These are phyloP conservation scores for Phthorimaea operculella DNA, from an alignment of 1,140 invertebrate species.

Conservation along the genomic window DNA sequence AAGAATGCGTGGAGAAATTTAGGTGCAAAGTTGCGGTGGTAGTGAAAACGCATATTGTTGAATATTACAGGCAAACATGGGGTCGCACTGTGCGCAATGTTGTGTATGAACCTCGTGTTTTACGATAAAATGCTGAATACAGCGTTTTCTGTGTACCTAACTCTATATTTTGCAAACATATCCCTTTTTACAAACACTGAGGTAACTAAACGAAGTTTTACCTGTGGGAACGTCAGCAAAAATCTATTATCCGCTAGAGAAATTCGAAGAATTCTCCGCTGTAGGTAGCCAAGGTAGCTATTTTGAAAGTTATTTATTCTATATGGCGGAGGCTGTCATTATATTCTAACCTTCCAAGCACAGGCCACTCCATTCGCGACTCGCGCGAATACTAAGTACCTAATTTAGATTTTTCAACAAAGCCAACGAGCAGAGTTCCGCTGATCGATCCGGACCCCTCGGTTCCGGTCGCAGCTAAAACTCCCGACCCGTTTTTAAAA, in stretches of 20 bases:
- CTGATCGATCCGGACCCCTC: slow-evolving; percentile 52
- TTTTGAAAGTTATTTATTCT: background rate
- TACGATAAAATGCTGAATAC: slow-evolving; percentile 27
- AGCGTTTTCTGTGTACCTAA: slow-evolving; percentile 18
- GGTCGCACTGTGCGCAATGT: slow-evolving; percentile 37
- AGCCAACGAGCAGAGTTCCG: slow-evolving; percentile 45
- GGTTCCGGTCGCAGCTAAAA: slow-evolving; percentile 53
- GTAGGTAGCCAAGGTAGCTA: background rate
- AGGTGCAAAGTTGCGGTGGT: slow-evolving; percentile 18
- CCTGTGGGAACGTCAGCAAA: too few relatives aligned
- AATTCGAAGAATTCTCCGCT: too few relatives aligned
- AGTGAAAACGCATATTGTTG: slow-evolving; percentile 25
- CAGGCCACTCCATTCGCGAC: slow-evolving; percentile 27
- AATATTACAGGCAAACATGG: slow-evolving; percentile 42
- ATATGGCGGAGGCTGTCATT: slow-evolving; percentile 10
- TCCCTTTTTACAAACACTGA: slow-evolving; percentile 9
- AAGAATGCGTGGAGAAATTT: slow-evolving; percentile 15
- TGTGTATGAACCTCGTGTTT: slow-evolving; percentile 32
- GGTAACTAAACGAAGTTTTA: too few relatives aligned
- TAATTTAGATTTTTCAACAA: slow-evolving; percentile 62
- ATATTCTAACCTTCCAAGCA: slow-evolving; percentile 24
- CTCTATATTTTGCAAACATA: slow-evolving; percentile 8
- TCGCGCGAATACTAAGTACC: slow-evolving; percentile 55
- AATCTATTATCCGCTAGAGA: too few relatives aligned
- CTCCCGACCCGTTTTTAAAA: slow-evolving; percentile 51